Conservation (phyloP, 2,888 invertebrate genomes). For the Melieria crassipennis region DNA sequence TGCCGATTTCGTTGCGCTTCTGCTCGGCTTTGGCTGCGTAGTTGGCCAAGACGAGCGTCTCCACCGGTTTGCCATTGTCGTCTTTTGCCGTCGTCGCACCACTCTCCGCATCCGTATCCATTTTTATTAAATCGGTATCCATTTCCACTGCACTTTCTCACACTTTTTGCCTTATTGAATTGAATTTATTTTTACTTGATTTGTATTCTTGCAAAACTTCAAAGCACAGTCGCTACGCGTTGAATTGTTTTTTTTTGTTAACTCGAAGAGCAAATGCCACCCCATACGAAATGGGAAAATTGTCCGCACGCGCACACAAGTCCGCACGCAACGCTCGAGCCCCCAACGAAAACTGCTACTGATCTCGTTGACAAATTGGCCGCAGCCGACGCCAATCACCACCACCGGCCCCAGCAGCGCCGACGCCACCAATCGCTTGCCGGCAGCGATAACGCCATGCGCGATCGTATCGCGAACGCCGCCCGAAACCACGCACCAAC, state of each 20-base stretch:
- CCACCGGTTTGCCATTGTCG: slow-evolving; percentile 55
- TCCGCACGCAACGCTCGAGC: slow-evolving; percentile 46
- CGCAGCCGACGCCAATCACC: slow-evolving; percentile 44
- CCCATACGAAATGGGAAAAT: background rate
- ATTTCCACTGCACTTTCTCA: background rate
- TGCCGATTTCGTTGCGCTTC: slow-evolving; percentile 69
- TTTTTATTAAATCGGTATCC: background rate
- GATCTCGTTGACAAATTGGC: slow-evolving; percentile 50
- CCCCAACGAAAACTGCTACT: slow-evolving; percentile 50
- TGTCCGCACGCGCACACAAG: slow-evolving; percentile 33
- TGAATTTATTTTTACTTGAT: background rate
- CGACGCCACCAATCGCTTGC: slow-evolving; percentile 22
- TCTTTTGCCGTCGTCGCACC: slow-evolving; percentile 41
- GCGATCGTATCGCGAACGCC: too few relatives aligned
- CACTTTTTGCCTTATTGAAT: background rate
- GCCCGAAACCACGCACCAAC: slow-evolving; percentile 6
- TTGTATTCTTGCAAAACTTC: background rate
- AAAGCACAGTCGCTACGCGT: slow-evolving; percentile 7
- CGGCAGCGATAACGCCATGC: background rate
- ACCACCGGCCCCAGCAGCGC: slow-evolving; percentile 27
- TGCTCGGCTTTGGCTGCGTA: slow-evolving; percentile 60
- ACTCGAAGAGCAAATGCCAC: slow-evolving; percentile 1
- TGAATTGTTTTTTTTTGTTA: background rate
- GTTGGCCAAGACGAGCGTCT: slow-evolving; percentile 64
- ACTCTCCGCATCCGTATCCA: slow-evolving; percentile 45